Conservation (phyloP, 2,113 vertebrate species). For the Perccottus glenii region DNA sequence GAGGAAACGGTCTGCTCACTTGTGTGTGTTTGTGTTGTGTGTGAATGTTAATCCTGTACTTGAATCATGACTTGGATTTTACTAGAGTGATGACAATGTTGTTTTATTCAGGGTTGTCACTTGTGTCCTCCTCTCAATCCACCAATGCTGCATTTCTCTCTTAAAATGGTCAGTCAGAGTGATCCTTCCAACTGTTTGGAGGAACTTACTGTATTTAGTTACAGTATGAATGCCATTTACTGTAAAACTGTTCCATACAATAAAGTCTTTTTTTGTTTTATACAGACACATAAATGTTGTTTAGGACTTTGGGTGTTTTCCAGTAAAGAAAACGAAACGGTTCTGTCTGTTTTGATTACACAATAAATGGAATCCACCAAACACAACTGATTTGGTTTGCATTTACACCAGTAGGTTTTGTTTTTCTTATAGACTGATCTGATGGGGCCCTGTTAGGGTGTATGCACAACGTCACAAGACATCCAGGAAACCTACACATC, state of each 20-base stretch:
- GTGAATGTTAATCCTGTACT: slow-evolving; percentile 60
- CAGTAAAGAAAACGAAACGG: background rate
- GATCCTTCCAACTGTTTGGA: slow-evolving; percentile 42
- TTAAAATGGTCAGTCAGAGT: slow-evolving; percentile 38
- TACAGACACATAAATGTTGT: slow-evolving; percentile 5
- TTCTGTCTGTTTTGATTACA: background rate
- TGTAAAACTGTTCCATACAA: slow-evolving; percentile 66
- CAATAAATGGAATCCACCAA: background rate
- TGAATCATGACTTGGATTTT: slow-evolving; percentile 66
- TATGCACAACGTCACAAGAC: no score
- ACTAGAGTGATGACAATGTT: slow-evolving; percentile 63
- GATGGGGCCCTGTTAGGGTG: slow-evolving; percentile 32
- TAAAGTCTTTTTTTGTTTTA: slow-evolving; percentile 58
- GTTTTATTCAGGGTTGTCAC: slow-evolving; percentile 63
- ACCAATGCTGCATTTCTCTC: slow-evolving; percentile 67
- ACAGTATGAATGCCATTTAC: slow-evolving; percentile 51
- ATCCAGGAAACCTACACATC: background rate
- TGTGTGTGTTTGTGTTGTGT: slow-evolving; percentile 17
- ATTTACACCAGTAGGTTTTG: slow-evolving; percentile 50
- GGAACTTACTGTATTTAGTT: slow-evolving; percentile 51
- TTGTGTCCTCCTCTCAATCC: slow-evolving; percentile 49
- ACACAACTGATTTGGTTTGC: background rate
- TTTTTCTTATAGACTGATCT: slow-evolving; percentile 34
- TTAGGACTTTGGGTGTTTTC: background rate
- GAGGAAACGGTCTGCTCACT: slow-evolving; percentile 34